These are phyloP conservation scores for Emmelina monodactyla DNA, from an alignment of 2,888 invertebrate species.

Conservation along the genomic window DNA sequence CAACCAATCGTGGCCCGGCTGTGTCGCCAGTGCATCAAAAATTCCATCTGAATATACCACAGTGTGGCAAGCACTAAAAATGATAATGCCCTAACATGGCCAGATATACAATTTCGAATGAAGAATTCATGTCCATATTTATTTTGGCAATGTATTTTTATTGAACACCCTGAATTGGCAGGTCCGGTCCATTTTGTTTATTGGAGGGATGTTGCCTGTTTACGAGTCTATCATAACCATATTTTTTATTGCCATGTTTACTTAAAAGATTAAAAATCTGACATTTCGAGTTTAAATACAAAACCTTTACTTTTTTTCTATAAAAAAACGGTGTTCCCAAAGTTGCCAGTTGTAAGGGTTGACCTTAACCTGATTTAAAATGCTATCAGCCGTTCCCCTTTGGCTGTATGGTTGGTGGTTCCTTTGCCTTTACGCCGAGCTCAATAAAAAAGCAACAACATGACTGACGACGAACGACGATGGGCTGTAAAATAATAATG, in stretches of 20 bases:
- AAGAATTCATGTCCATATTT: constrained; percentile 61
- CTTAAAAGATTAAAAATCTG: no score
- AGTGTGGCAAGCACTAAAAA: constrained; percentile 67
- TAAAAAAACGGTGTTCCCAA: not conserved
- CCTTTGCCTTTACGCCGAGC: constrained; percentile 17
- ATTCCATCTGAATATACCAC: constrained; percentile 64
- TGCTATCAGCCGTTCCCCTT: constrained; percentile 40
- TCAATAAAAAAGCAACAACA: constrained; percentile 45
- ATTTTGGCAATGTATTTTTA: constrained; percentile 57
- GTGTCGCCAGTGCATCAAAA: constrained; percentile 68
- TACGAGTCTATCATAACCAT: constrained; percentile 21
- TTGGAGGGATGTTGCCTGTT: constrained; percentile 29
- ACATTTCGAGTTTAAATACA: no score
- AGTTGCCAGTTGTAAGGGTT: constrained; percentile 12
- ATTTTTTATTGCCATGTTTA: constrained; percentile 7
- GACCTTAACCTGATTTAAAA: constrained; percentile 64
- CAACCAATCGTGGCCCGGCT: constrained; percentile 57
- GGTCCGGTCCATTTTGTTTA: constrained; percentile 50
- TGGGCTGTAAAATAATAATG: constrained; percentile 57
- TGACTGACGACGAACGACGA: constrained; percentile 48
- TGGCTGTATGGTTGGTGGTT: constrained; percentile 11
- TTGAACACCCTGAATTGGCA: constrained; percentile 42
- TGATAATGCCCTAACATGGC: constrained; percentile 64
- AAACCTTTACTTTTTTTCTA: not conserved
- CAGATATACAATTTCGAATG: constrained; percentile 61